Evolutionary conservation across 2,888 invertebrate genomes (phyloP).

Genomic region (Achlya flavicornis): DNA sequence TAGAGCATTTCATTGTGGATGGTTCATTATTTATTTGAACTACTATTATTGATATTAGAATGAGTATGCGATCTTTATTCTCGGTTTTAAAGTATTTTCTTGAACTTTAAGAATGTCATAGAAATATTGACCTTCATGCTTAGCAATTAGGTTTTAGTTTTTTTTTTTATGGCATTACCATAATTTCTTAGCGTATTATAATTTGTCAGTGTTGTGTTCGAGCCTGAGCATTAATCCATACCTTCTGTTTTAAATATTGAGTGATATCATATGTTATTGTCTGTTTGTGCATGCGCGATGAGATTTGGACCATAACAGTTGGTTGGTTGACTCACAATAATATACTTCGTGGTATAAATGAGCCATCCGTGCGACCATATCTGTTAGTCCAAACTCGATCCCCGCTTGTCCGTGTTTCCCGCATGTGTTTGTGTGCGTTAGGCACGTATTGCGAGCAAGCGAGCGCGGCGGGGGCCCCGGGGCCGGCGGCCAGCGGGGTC

Average conservation of each 20-base stretch:
- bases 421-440: constrained; percentile 50
- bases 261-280: constrained; percentile 13
- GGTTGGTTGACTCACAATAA: no score
- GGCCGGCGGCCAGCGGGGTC: background rate
- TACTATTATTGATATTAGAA: no score
- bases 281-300: constrained; percentile 16
- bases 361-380: background rate
- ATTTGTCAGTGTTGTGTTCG: constrained; percentile 1
- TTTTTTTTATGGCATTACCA: no score
- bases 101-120: no score
- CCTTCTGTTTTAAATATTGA: constrained; percentile 9
- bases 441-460: constrained; percentile 81
- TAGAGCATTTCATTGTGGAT: no score
- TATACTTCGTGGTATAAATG: no score
- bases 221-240: background rate
- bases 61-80: no score
- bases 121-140: no score
- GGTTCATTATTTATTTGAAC: no score
- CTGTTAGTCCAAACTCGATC: background rate
- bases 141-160: no score
- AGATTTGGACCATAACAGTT: background rate
- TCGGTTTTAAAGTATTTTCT: no score
- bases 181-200: background rate
- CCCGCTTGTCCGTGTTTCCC: constrained; percentile 60
- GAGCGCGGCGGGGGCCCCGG: constrained; percentile 15